Conservation (phyloP, 64 coral and sea anemone species). For the Stichodactyla mertensii region DNA sequence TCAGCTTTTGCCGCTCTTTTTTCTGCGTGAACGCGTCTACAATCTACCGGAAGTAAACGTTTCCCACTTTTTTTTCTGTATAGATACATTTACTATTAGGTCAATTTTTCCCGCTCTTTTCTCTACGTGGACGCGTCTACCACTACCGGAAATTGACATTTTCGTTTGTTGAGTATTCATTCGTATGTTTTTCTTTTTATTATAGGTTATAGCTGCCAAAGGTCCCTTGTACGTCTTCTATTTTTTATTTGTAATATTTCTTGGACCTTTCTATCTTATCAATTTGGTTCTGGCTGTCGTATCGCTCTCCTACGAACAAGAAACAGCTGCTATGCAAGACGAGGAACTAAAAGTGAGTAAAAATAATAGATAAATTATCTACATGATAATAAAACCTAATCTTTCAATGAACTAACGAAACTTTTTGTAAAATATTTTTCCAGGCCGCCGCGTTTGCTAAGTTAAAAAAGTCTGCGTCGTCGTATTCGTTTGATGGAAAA, state of each 20-base stretch:
- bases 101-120: no score
- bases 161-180: neutral
- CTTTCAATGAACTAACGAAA: neutral
- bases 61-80: no score
- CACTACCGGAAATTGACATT: neutral
- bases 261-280: conserved; percentile 91
- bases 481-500: conserved; percentile 80
- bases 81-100: no score
- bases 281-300: conserved; percentile 93
- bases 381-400: neutral
- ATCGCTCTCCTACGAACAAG: conserved; percentile 88
- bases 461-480: conserved; percentile 70
- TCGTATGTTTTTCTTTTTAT: neutral
- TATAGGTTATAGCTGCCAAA: conserved; percentile 78
- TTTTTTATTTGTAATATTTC: conserved; percentile 85
- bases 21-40: neutral
- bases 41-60: neutral
- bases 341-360: conserved; percentile 52
- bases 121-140: no score
- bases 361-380: neutral
- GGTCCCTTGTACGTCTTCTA: conserved; percentile 82
- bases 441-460: conserved; percentile 62
- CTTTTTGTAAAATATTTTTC: neutral
- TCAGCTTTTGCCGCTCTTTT: neutral
- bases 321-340: conserved; percentile 81